These are phyloP conservation scores for Coelinius sp. DNA, from an alignment of 2,888 invertebrate species.

Conservation along the genomic window DNA sequence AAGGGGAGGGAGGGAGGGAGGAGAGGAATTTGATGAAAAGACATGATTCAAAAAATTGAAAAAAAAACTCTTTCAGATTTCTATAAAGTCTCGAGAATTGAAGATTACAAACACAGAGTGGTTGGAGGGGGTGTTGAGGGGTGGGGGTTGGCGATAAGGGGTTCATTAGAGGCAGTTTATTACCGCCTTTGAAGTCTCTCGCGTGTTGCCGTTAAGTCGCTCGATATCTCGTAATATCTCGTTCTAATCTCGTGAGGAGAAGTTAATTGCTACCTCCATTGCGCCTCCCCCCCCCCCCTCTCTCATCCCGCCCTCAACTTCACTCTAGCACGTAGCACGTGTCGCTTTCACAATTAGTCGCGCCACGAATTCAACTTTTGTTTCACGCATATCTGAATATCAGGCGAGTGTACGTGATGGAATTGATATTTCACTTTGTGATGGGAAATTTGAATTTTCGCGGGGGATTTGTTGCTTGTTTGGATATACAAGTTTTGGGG, in stretches of 20 bases:
- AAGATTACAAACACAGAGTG: constrained; percentile 45
- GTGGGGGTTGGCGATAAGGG: constrained; percentile 66
- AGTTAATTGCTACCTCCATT: constrained; percentile 67
- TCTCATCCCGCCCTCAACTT: constrained; percentile 26
- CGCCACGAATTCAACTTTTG: constrained; percentile 9
- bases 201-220: constrained; percentile 71
- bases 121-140: constrained; percentile 54
- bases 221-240: constrained; percentile 71
- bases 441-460: background rate
- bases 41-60: constrained; percentile 31
- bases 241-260: constrained; percentile 71
- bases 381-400: constrained; percentile 8
- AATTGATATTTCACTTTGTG: background rate
- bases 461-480: background rate
- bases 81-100: constrained; percentile 10
- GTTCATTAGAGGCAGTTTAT: constrained; percentile 71
- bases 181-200: constrained; percentile 71
- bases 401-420: background rate
- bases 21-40: background rate
- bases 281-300: constrained; percentile 40
- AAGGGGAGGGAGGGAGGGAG: background rate
- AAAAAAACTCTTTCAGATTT: background rate
- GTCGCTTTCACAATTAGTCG: constrained; percentile 58
- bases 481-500: background rate
- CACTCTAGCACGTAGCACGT: constrained; percentile 46